Evolutionary conservation across 2,888 invertebrate species (phyloP).

Genomic region (Thumatha senex): DNA sequence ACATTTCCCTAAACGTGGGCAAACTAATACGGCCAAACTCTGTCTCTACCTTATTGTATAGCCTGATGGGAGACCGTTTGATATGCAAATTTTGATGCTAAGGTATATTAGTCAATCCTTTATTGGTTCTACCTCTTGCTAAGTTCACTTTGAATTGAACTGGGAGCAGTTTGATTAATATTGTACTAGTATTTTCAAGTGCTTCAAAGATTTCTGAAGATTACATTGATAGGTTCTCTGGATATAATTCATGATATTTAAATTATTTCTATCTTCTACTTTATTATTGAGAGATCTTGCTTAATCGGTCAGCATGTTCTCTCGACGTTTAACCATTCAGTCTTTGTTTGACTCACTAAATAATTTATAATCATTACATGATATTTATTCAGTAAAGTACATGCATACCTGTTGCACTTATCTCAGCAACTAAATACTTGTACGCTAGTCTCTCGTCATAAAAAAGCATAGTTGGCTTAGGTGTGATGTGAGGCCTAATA

Average conservation of each 20-base stretch:
- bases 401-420: too few relatives aligned
- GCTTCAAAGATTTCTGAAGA: conserved; percentile 11
- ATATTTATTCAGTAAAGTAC: too few relatives aligned
- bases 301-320: too few relatives aligned
- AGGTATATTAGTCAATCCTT: conserved; percentile 69
- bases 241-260: neutral
- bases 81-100: conserved; percentile 73
- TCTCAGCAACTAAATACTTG: too few relatives aligned
- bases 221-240: conserved; percentile 5
- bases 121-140: conserved; percentile 61
- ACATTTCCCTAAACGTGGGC: conserved; percentile 41
- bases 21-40: conserved; percentile 64
- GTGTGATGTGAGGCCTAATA: too few relatives aligned
- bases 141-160: conserved; percentile 29
- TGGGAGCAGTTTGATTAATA: conserved; percentile 31
- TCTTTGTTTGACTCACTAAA: too few relatives aligned
- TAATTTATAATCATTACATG: too few relatives aligned
- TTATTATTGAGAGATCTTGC: too few relatives aligned
- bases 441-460: too few relatives aligned
- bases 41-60: conserved; percentile 56
- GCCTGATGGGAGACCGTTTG: conserved; percentile 56
- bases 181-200: conserved; percentile 22
- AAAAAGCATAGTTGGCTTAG: too few relatives aligned
- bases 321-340: too few relatives aligned
- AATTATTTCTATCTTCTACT: neutral